Percentiles rank a stretch among this genome's conserved stretches.
phyloP scores from a whole-genome alignment of 2,888 invertebrate species.

The Plebejus melissa region DNA sequence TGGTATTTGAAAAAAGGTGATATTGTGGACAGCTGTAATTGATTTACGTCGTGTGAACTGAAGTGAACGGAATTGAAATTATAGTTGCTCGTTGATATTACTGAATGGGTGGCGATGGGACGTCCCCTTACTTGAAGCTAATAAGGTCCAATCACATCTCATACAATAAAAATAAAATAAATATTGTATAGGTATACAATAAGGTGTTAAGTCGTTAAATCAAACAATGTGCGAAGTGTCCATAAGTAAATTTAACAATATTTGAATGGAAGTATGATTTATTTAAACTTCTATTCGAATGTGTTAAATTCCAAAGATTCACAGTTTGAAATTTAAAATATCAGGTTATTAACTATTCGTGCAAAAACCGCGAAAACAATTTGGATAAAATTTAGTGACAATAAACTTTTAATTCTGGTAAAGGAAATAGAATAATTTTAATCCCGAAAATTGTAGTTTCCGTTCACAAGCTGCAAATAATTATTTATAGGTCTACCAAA shows the following conservation, averaged over 20 bases:
- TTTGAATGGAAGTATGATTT: too few species aligned
- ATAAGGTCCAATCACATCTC: constrained; percentile 2
- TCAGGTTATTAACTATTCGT: too few species aligned
- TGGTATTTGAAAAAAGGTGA: constrained; percentile 35
- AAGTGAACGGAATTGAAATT: constrained; percentile 19
- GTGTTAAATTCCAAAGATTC: background rate
- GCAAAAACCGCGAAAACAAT: too few species aligned
- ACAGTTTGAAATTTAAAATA: too few species aligned
- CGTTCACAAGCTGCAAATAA: too few species aligned
- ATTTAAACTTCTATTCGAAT: background rate
- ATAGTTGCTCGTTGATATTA: constrained; percentile 37
- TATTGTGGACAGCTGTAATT: constrained; percentile 38
- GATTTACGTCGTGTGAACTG: constrained; percentile 37
- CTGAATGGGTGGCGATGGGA: background rate
- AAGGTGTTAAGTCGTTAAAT: background rate
- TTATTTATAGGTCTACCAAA: too few species aligned
- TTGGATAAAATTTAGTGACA: too few species aligned
- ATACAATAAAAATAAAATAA: background rate
- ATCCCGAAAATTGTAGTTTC: too few species aligned
- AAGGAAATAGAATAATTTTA: too few species aligned
- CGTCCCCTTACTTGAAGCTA: constrained; percentile 5
- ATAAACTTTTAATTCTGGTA: too few species aligned
- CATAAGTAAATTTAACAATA: background rate
- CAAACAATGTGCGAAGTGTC: background rate
- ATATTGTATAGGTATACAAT: background rate